Percentiles rank a stretch among this genome's conserved stretches.
These are phyloP conservation scores for Chironomus striatipennis DNA, from an alignment of 1,140 invertebrate genomes.

Conservation along the genomic window DNA sequence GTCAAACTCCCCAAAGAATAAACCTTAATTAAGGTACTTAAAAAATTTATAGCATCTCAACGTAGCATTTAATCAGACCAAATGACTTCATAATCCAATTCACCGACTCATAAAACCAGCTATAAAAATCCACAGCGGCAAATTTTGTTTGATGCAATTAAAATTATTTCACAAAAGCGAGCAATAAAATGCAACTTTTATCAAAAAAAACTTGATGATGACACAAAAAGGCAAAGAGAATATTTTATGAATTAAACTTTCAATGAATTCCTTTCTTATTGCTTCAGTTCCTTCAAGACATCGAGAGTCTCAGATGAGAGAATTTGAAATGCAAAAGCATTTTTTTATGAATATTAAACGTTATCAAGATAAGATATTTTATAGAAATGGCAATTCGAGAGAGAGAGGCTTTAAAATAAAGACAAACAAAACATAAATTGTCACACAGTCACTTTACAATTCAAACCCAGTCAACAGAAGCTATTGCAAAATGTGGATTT, in stretches of 20 bases:
- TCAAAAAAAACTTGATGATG: neutral
- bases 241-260: slow-evolving; percentile 6
- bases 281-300: too few relatives aligned
- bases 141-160: slow-evolving; percentile 17
- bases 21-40: neutral
- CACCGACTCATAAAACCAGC: too few relatives aligned
- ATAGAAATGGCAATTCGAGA: neutral
- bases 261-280: neutral
- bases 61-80: too few relatives aligned
- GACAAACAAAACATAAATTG: slow-evolving; percentile 24
- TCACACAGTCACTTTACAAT: neutral
- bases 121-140: neutral
- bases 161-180: slow-evolving; percentile 18
- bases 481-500: neutral
- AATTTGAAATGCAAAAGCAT: neutral
- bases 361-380: neutral
- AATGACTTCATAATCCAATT: too few relatives aligned
- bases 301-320: too few relatives aligned
- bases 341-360: slow-evolving; percentile 18
- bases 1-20: neutral
- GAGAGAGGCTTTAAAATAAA: neutral
- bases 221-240: neutral
- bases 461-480: neutral
- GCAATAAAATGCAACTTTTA: neutral
- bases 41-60: too few relatives aligned